phyloP scores from a whole-genome alignment of 2,888 invertebrate genomes.

The Anaspis maculata region DNA sequence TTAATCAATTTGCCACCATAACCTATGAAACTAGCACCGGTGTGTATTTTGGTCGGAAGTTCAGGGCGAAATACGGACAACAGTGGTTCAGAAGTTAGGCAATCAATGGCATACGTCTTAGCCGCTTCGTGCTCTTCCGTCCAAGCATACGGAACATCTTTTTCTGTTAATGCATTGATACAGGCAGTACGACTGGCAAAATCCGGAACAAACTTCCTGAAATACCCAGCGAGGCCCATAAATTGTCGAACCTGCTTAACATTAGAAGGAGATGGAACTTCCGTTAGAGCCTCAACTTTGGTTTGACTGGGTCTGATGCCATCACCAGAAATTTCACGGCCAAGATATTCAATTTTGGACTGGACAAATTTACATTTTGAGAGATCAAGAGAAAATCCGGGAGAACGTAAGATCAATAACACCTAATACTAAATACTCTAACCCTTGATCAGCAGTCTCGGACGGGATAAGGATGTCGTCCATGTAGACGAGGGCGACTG shows the following conservation, averaged over 20 bases:
- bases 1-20: constrained; percentile 26
- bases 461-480: no score
- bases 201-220: constrained; percentile 13
- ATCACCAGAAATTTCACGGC: no score
- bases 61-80: constrained; percentile 22
- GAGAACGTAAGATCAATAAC: constrained; percentile 4
- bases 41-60: constrained; percentile 22
- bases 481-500: no score
- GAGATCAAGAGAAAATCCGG: constrained; percentile 16
- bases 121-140: background rate
- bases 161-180: no score
- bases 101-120: constrained; percentile 16
- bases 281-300: constrained; percentile 14
- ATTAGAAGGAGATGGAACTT: constrained; percentile 10
- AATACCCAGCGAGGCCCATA: no score
- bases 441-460: constrained; percentile 12
- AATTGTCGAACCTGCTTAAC: no score
- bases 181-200: constrained; percentile 9
- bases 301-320: constrained; percentile 14
- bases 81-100: no score
- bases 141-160: background rate
- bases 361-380: constrained; percentile 18
- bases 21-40: constrained; percentile 23
- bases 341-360: no score
- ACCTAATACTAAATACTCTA: constrained; percentile 11